phyloP scores from a whole-genome alignment of 2,113 vertebrate species.

The Lepus timidus region DNA sequence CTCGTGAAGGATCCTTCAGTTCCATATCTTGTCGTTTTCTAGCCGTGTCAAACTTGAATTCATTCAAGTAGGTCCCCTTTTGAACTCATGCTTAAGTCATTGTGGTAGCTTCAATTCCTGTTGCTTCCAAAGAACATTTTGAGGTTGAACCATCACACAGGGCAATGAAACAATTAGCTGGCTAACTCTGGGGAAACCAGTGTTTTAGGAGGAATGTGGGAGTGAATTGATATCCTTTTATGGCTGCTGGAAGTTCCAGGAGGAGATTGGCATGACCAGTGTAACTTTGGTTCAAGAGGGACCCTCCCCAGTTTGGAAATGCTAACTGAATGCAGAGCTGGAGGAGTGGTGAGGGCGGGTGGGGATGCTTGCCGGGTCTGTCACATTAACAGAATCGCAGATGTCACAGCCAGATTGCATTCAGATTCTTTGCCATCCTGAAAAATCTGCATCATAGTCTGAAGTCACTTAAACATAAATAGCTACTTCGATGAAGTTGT shows the following conservation, averaged over 20 bases:
- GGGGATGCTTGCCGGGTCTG: conserved; percentile 6
- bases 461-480: conserved; percentile 40
- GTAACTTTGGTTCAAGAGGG: not conserved
- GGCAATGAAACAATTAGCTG: conserved; percentile 48
- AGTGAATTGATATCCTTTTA: not conserved
- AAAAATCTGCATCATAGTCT: conserved; percentile 14
- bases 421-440: conserved; percentile 31
- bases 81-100: not conserved
- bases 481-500: conserved; percentile 21
- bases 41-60: not conserved
- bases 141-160: conserved; percentile 39
- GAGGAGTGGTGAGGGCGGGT: not conserved
- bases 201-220: conserved; percentile 13
- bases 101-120: not conserved
- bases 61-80: conserved; percentile 13
- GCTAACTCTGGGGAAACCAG: conserved; percentile 28
- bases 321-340: not conserved
- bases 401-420: conserved; percentile 47
- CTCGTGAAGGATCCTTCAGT: conserved; percentile 13
- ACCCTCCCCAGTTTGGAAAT: not conserved
- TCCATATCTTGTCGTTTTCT: conserved; percentile 33
- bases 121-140: conserved; percentile 12
- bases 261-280: not conserved
- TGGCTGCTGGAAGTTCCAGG: not conserved
- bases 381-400: conserved; percentile 68